These are phyloP conservation scores for Tachina lurida DNA, from an alignment of 2,888 invertebrate genomes.

Conservation along the genomic window DNA sequence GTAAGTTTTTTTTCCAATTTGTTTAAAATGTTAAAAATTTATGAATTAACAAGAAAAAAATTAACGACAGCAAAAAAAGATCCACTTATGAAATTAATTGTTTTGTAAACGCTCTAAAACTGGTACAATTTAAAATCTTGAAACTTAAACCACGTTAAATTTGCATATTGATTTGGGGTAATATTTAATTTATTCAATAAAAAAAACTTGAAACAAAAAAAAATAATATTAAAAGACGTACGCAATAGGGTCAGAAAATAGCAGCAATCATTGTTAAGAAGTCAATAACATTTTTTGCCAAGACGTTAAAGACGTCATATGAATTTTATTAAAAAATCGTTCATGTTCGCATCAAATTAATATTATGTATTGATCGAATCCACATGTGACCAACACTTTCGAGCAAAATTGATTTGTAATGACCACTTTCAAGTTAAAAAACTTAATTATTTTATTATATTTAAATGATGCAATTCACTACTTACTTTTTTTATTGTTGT, in stretches of 20 bases:
- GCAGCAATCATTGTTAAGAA: neutral
- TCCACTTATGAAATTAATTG: neutral
- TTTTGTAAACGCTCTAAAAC: neutral
- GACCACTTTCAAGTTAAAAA: neutral
- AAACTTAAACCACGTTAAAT: constrained; percentile 16
- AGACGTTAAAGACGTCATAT: neutral
- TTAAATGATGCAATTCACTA: constrained; percentile 31
- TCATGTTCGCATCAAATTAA: neutral
- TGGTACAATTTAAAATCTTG: neutral
- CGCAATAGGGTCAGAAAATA: neutral
- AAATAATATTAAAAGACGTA: neutral
- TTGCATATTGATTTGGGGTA: constrained; percentile 21
- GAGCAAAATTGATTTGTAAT: neutral
- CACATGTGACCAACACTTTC: neutral
- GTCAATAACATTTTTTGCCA: neutral
- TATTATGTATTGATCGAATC: constrained; percentile 2
- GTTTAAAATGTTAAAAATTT: neutral
- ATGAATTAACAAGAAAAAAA: neutral
- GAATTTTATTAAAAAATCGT: neutral
- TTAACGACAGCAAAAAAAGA: neutral
- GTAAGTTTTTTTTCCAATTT: constrained; percentile 75
- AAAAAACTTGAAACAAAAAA: neutral
- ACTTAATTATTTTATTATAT: constrained; percentile 28
- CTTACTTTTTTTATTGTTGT: constrained; percentile 7
- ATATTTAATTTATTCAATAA: constrained; percentile 13